These are phyloP conservation scores for Zaprionus vittiger DNA, from an alignment of 1,140 invertebrate species.

Conservation along the genomic window DNA sequence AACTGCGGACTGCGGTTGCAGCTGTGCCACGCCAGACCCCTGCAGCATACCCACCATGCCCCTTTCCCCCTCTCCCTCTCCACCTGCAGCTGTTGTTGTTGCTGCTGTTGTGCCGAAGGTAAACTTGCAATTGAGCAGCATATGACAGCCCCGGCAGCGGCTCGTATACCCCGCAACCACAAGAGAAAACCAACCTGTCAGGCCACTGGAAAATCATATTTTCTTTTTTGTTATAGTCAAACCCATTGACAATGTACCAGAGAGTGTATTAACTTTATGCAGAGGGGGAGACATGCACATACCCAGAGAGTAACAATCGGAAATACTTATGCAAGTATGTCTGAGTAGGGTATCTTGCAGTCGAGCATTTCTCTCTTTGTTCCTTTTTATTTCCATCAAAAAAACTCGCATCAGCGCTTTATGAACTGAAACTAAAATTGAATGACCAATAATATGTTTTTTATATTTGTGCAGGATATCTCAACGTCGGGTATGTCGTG, in stretches of 20 bases:
- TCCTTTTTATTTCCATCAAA: neutral
- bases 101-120: conserved; percentile 22
- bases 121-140: conserved; percentile 11
- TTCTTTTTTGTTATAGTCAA: neutral
- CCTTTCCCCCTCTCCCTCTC: neutral
- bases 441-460: neutral
- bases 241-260: neutral
- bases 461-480: neutral
- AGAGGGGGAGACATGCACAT: neutral
- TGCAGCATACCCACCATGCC: neutral
- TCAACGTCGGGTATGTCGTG: neutral
- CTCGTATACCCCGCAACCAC: conserved; percentile 26
- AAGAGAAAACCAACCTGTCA: conserved; percentile 13
- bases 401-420: neutral
- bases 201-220: conserved; percentile 13
- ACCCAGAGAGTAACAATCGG: no score
- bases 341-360: no score
- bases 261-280: neutral
- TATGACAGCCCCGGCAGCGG: conserved; percentile 4
- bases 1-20: conserved; percentile 36
- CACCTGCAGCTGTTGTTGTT: conserved; percentile 12
- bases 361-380: neutral
- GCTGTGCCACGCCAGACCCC: neutral
- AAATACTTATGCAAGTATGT: no score
- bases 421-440: neutral